These are phyloP conservation scores for Mus spretus DNA, from an alignment of 2,797 vertebrate species.

Conservation along the genomic window DNA sequence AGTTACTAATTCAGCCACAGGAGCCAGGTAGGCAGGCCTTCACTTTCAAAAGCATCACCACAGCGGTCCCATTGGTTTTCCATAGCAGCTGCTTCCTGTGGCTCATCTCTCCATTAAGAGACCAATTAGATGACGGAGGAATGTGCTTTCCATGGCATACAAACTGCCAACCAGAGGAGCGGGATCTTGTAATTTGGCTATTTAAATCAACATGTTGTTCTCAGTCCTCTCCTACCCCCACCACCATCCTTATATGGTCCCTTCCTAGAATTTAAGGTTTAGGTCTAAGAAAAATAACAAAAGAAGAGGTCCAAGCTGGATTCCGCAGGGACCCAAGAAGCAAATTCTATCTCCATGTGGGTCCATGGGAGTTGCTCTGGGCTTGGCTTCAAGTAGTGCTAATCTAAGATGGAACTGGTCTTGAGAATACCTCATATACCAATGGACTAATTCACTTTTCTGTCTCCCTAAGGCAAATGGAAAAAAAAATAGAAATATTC, in stretches of 20 bases:
- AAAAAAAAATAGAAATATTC: slow-evolving; percentile 53
- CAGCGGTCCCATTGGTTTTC: slow-evolving; percentile 8
- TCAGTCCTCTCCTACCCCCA: not conserved
- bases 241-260: not conserved
- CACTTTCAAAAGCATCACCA: slow-evolving; percentile 62
- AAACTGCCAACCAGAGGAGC: slow-evolving; percentile 54
- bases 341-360: slow-evolving; percentile 13
- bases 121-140: slow-evolving; percentile 30
- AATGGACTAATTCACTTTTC: slow-evolving; percentile 29
- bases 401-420: slow-evolving; percentile 34
- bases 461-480: not conserved
- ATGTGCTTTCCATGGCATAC: not conserved
- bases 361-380: not conserved
- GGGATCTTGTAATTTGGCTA: not conserved
- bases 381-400: slow-evolving; percentile 17
- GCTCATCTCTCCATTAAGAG: not conserved
- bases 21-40: not conserved
- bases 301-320: slow-evolving; percentile 49
- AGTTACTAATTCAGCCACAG: not conserved
- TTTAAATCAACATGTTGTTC: not conserved
- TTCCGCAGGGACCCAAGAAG: not conserved
- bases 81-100: slow-evolving; percentile 14
- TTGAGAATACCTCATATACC: not conserved
- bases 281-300: slow-evolving; percentile 32
- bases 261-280: slow-evolving; percentile 40